Evolutionary conservation across 2,888 invertebrate genomes (phyloP), one percentile per base, ranked within the genome.

Genomic region (Euzophera pinguis): DNA sequence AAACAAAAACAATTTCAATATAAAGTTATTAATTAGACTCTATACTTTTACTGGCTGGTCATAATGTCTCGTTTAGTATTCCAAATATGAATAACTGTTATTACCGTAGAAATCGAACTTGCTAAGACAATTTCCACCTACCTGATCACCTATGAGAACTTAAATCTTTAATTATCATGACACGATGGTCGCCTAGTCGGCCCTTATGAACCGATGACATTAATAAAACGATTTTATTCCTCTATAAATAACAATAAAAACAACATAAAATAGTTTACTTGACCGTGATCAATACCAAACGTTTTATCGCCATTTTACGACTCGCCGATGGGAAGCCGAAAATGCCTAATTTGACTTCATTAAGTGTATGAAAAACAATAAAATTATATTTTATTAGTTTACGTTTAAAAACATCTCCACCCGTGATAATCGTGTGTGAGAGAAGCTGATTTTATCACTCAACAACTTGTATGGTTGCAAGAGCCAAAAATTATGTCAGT

Each of bases 231-330:
- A 67, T 86, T 89, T 89, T 87, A 87, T 85, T 80, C 61, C 72
- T 64, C 82, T 70, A 89, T 88, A 87, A 90, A 90, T 88, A 87
- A 87, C 86, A 79, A 84, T 88, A 88, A 88, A 89, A 90, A 81
- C 67, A 75, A 76, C 82, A 85, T 89, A 81, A 88, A 89, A 88
- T 88, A 88, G 86, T 81, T 84, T 78, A 84, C 75, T 83, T 73
- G 74, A 64, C 71, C 73, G 75, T 71, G 81, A 87, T 86, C 88
- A 81, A 87, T 86, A 84, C 77, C 70, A 73, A 74, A 74, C 65
- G 72, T 83, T 89, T 88, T 84, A 90, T 71, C 72, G 73, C 78
- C 71, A 76, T 85, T 88, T 89, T 83, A 86, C 78, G 81, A 82
- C 63, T 60, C 62, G 68, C 62, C 75, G 75, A 84, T 84, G 82